phyloP scores from a whole-genome alignment of 2,113 vertebrate genomes.

The Trinectes maculatus region DNA sequence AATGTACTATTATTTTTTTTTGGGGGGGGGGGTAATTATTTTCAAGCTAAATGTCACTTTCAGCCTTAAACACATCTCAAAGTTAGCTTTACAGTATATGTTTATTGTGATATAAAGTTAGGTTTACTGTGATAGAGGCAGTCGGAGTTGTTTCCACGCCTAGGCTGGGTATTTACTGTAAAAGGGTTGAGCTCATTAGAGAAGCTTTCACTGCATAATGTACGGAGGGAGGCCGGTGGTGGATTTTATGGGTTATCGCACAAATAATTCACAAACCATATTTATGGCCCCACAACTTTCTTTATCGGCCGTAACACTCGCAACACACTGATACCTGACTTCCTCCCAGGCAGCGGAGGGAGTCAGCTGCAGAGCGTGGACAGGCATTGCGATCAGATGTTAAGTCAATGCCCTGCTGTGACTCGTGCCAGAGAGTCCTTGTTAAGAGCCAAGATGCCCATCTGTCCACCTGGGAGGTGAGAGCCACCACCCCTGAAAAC shows the following conservation, averaged over 20 bases:
- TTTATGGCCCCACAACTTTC: conserved; percentile 44
- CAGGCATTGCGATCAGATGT: conserved; percentile 52
- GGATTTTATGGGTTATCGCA: conserved; percentile 32
- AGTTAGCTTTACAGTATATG: too few species aligned
- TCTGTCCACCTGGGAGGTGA: conserved; percentile 57
- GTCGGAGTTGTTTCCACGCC: too few species aligned
- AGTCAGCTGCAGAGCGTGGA: conserved; percentile 31
- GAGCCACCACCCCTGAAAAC: conserved; percentile 42
- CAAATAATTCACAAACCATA: conserved; percentile 48
- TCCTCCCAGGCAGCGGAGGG: conserved; percentile 16
- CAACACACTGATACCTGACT: conserved; percentile 37
- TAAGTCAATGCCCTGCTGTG: conserved; percentile 54
- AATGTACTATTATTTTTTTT: too few species aligned
- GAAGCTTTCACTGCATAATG: conserved; percentile 20
- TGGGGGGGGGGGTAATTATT: too few species aligned
- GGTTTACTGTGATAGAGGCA: too few species aligned
- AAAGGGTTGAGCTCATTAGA: conserved; percentile 1
- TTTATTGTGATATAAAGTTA: too few species aligned
- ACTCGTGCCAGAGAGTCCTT: conserved; percentile 29
- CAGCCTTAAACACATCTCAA: too few species aligned
- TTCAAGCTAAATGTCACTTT: too few species aligned
- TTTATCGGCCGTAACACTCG: conserved; percentile 30
- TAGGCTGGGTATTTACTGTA: conserved; percentile 3
- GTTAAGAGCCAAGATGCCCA: conserved; percentile 66
- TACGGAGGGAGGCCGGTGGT: neutral